These are phyloP conservation scores for Molossus molossus DNA, from an alignment of 2,797 vertebrate species.

Conservation along the genomic window DNA sequence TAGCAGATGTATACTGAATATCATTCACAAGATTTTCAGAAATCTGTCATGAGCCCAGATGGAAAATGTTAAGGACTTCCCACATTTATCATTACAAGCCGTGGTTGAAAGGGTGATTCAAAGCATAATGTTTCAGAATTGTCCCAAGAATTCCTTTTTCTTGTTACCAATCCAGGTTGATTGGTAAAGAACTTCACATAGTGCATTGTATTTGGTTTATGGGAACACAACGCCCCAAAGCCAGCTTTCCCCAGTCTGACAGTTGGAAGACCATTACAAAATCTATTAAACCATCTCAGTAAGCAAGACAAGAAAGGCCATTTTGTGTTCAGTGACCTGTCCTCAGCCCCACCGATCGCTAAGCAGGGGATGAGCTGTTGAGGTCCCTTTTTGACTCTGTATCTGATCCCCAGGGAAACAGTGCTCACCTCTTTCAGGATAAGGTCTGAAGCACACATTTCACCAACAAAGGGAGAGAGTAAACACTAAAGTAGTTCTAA, in stretches of 20 bases:
- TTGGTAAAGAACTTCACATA: constrained; percentile 21
- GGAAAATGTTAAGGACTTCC: background rate
- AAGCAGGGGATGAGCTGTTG: background rate
- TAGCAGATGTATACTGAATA: background rate
- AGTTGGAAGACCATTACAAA: constrained; percentile 53
- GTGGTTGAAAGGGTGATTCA: background rate
- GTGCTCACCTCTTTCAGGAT: background rate
- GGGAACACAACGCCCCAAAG: background rate
- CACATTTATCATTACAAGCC: background rate
- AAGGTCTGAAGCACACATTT: constrained; percentile 31
- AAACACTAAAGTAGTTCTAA: constrained; percentile 1
- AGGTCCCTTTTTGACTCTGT: background rate
- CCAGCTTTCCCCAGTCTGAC: background rate
- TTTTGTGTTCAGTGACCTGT: constrained; percentile 63
- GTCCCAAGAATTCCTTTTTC: background rate
- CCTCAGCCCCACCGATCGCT: background rate
- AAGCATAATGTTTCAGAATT: constrained; percentile 52
- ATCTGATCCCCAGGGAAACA: constrained; percentile 1
- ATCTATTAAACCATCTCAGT: constrained; percentile 62
- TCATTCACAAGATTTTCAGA: constrained; percentile 17
- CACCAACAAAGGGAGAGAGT: background rate
- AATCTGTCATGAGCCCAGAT: constrained; percentile 27
- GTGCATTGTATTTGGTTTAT: background rate
- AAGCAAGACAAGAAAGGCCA: constrained; percentile 49
- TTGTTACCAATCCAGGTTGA: background rate